Percentiles rank a stretch among this genome's conserved stretches.
These are phyloP conservation scores for Onychorhynchus coronatus DNA, from an alignment of 2,113 vertebrate species.

Conservation along the genomic window DNA sequence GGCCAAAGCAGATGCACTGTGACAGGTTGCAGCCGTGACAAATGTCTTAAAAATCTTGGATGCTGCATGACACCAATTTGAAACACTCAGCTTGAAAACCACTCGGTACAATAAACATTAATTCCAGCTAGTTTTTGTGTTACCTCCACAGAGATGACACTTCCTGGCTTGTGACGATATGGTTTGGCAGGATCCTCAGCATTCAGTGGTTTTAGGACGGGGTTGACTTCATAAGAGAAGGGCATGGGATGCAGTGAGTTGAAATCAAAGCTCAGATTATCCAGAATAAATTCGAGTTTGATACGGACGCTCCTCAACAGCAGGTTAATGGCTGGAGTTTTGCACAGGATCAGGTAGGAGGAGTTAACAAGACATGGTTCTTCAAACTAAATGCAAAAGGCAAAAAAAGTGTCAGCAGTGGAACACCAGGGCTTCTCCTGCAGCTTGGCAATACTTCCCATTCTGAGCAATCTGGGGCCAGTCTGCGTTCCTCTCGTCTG, in stretches of 20 bases:
- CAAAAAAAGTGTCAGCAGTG: not conserved
- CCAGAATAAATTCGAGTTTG: constrained; percentile 88
- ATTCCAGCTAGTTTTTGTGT: not conserved
- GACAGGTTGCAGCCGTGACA: not conserved
- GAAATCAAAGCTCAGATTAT: constrained; percentile 91
- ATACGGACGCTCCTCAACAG: constrained; percentile 68
- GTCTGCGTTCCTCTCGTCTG: not conserved
- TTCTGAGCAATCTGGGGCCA: not conserved
- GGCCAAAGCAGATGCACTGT: not conserved
- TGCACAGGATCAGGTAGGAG: constrained; percentile 86
- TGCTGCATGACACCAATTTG: not conserved
- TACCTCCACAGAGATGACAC: constrained; percentile 97
- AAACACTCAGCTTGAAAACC: not conserved
- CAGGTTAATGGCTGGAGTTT: constrained; percentile 82
- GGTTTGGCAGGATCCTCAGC: constrained; percentile 82
- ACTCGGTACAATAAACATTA: not conserved
- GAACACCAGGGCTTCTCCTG: not conserved
- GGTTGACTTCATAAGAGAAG: constrained; percentile 90
- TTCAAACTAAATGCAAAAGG: constrained; percentile 75
- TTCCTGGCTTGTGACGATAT: constrained; percentile 94
- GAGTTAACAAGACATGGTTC: constrained; percentile 87
- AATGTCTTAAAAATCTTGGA: not conserved
- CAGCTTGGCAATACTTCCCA: not conserved
- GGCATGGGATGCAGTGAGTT: constrained; percentile 74
- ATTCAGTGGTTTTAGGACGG: constrained; percentile 81